phyloP scores from a whole-genome alignment of 2,113 vertebrate genomes.

The Vimba vimba region DNA sequence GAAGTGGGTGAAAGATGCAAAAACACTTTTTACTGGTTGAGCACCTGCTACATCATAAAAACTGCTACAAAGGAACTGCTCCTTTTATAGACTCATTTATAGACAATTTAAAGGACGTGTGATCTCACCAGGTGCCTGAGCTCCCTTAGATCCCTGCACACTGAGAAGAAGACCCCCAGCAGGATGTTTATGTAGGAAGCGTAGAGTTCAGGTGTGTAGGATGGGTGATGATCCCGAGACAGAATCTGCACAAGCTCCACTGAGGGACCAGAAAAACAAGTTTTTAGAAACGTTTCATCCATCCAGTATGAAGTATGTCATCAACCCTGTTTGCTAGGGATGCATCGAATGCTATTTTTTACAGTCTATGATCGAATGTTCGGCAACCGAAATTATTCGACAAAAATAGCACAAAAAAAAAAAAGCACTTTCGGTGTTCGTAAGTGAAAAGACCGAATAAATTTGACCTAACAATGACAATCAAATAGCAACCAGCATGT shows the following conservation, averaged over 20 bases:
- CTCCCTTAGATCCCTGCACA: constrained; percentile 93
- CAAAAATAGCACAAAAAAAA: too few relatives aligned
- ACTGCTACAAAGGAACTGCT: background rate
- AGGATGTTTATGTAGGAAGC: constrained; percentile 94
- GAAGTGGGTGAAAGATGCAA: background rate
- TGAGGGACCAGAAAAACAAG: constrained; percentile 60
- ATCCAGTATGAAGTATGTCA: background rate
- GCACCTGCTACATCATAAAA: background rate
- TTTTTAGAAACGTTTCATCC: background rate
- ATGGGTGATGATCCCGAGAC: constrained; percentile 83
- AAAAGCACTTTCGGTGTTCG: too few relatives aligned
- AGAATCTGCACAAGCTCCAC: constrained; percentile 92
- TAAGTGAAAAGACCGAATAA: too few relatives aligned
- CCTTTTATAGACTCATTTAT: background rate
- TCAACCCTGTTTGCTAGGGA: background rate
- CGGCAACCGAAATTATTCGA: too few relatives aligned
- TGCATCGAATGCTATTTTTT: too few relatives aligned
- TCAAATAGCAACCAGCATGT: too few relatives aligned
- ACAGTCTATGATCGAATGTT: too few relatives aligned
- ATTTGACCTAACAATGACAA: too few relatives aligned
- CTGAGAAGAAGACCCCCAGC: constrained; percentile 94
- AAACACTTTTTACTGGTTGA: background rate
- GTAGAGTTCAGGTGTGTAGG: constrained; percentile 90
- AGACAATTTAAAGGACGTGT: background rate
- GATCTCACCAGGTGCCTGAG: constrained; percentile 89